Base-by-base conservation (phyloP, 2,797 vertebrate species). In the Gymnothorax javanicus region DNA sequence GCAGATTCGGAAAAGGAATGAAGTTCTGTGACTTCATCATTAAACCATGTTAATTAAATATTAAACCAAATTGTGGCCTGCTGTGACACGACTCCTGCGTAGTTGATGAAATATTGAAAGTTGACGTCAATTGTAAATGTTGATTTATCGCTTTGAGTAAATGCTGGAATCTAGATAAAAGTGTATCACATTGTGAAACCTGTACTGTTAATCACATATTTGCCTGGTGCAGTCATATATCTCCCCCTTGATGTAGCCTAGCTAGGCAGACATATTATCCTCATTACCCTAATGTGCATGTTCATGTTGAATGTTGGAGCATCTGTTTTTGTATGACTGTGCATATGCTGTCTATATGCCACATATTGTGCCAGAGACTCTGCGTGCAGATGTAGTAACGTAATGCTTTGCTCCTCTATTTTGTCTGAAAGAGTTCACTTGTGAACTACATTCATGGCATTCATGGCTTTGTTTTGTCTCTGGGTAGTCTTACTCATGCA, bases 61-160 rank as follows among this genome's bases (percentile, higher is more conserved):
- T 56, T 56, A 54, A 56, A 20, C 1, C 15, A 79, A 54, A 54
- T 3, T 2, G 20, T 52, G 23, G 20, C 50, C 15, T 77, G 20
- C 12, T 13, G 0, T 81, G 50, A 1, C 23, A n/a, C 25, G 23
- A 56, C 25, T 20, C 77, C 7, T 81, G 50, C 1, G 50, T 7
- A 56, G 77, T n/a, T 81, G 50, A 54, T 43, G 13, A 77, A 20
- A 50, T 77, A 52, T 77, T 81, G n/a, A 54, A 81, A 81, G 77
- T 12, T 81, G 52, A 81, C 52, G 17, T 54, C 77, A 81, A 20
- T 56, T 20, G n/a, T n/a, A 8, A n/a, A 8, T 56, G 77, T 54
- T 54, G 52, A 81, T 56, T 23, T 1, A 56, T 56, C 1, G 20
- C 6, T 0, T 81, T 20, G 20, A 56, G 56, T 17, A 81, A 81